Percentiles rank a stretch among this genome's conserved stretches.
Conservation (phyloP, 2,113 vertebrate species). For the Phaethon lepturus region DNA sequence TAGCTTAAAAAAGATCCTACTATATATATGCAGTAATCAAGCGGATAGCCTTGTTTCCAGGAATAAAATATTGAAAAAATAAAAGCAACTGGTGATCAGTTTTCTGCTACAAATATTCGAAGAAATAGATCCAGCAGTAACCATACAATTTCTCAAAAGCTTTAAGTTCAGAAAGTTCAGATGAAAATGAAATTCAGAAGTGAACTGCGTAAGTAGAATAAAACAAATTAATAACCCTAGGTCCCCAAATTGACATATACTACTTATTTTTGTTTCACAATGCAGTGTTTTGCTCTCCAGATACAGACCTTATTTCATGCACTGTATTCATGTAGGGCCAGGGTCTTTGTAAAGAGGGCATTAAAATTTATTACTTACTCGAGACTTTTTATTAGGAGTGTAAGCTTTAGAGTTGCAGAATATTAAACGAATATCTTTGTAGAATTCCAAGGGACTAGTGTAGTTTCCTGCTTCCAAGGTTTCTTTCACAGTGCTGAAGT, state of each 20-base stretch:
- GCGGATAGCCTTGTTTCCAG: background rate
- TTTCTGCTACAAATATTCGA: background rate
- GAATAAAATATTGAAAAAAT: background rate
- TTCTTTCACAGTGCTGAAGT: constrained; percentile 93
- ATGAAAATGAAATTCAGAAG: background rate
- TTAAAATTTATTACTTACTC: constrained; percentile 78
- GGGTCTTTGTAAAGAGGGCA: background rate
- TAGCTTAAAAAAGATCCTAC: background rate
- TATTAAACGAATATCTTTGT: constrained; percentile 94
- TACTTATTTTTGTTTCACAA: background rate
- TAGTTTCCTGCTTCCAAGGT: constrained; percentile 90
- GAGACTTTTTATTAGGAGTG: constrained; percentile 97
- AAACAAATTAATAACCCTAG: background rate
- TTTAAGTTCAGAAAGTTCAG: background rate
- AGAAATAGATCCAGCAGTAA: background rate
- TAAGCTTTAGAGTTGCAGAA: constrained; percentile 98
- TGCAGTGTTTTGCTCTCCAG: background rate
- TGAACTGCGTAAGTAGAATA: background rate
- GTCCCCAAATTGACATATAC: background rate
- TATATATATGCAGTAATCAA: background rate
- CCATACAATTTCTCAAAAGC: background rate
- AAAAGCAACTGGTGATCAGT: background rate
- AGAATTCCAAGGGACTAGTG: constrained; percentile 92
- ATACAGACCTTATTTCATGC: background rate
- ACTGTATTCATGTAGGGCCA: background rate